Conservation (phyloP, 2,888 invertebrate species). For the Chloromyia formosa region DNA sequence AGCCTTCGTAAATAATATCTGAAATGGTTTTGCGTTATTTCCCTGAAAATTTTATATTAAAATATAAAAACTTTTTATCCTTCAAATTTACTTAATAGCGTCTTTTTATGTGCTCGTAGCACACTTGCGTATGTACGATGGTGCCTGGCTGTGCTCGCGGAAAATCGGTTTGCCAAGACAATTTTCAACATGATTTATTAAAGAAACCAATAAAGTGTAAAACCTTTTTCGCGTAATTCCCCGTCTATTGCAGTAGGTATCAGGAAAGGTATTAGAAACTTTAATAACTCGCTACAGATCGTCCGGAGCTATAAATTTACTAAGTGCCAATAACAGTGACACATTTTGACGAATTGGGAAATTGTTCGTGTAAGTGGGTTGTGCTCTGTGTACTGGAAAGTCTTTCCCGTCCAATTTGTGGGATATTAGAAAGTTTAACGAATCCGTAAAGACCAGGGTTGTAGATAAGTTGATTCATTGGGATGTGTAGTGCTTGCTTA, state of each 20-base stretch:
- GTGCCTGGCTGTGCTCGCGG: neutral
- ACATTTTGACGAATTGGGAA: slow-evolving; percentile 27
- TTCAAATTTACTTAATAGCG: slow-evolving; percentile 19
- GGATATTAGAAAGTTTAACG: neutral
- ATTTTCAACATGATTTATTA: slow-evolving; percentile 37
- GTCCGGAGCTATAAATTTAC: slow-evolving; percentile 7
- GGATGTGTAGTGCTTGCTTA: neutral
- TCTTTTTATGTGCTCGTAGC: slow-evolving; percentile 6
- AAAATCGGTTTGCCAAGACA: neutral
- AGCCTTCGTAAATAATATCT: neutral
- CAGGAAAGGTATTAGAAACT: slow-evolving; percentile 20
- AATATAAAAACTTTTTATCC: slow-evolving; percentile 37
- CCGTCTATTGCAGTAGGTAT: neutral
- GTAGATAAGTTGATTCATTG: neutral
- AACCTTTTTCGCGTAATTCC: slow-evolving; percentile 32
- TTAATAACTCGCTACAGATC: slow-evolving; percentile 27
- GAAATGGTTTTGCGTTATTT: slow-evolving; percentile 7
- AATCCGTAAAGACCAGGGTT: neutral
- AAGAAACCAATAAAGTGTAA: slow-evolving; percentile 40
- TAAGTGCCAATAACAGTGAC: slow-evolving; percentile 31
- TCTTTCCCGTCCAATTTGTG: neutral
- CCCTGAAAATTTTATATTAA: slow-evolving; percentile 21
- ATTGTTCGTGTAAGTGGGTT: neutral
- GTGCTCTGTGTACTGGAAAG: neutral
- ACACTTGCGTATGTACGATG: neutral